Base-by-base conservation (phyloP, 2,797 vertebrate genomes). In the Clangula hyemalis region DNA sequence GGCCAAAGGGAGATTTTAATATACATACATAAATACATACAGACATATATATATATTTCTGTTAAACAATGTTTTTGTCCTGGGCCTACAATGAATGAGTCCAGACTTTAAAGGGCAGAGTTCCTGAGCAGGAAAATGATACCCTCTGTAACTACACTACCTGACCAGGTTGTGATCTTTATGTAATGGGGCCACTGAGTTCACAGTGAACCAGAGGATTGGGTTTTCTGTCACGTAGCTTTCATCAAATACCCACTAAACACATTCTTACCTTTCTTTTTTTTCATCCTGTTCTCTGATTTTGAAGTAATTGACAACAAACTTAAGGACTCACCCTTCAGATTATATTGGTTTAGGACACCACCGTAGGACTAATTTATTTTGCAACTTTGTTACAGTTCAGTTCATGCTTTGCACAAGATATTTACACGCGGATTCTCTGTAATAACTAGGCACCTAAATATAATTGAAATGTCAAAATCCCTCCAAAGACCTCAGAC, bases 211-310 rank as follows among this genome's bases (percentile, higher is more conserved):
- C 5, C 6, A 72, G 25, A n/a, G 83, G 54, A 34, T 1, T 56
- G 69, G 32, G 64, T 45, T 71, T 51, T 43, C n/a, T 74, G 78
- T 27, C 75, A 77, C 34, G 32, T 1, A 81, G 82, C 62, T 92
- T 56, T 61, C 73, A 76, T 39, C 85, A 68, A 88, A 60, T 68
- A 75, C 9, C 6, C 62, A 43, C 41, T 84, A 49, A 91, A 76
- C n/a, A 49, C n/a, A 30, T 53, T 28, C 43, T 36, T 65, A 51
- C 28, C 30, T 75, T 47, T 47, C 10, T 28, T 81, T 56, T 22
- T 84, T 36, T 78, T 51, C 24, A 34, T 60, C 49, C 14, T 70
- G 38, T 43, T 61, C 41, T 88, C 39, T 54, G 36, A 57, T 54
- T 72, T 38, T 66, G 13, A 66, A 83, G 54, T 8, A 25, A 70